phyloP scores from a whole-genome alignment of 2,888 invertebrate genomes.

The Philhelius pedissequus region DNA sequence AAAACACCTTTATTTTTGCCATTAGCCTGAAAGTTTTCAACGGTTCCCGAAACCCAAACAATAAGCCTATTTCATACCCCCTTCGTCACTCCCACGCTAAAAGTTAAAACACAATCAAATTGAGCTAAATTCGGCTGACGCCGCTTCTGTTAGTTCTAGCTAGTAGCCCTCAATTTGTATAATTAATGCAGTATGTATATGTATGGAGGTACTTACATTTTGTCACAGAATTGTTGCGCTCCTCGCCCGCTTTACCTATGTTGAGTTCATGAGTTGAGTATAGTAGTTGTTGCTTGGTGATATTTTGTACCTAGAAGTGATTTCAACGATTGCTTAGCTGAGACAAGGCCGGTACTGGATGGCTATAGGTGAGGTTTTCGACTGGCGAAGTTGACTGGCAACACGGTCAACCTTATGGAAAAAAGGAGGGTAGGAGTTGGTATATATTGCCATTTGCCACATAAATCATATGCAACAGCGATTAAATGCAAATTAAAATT shows the following conservation, averaged over 20 bases:
- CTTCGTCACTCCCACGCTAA: background rate
- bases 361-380: conserved; percentile 23
- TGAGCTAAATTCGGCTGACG: background rate
- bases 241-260: background rate
- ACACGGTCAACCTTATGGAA: conserved; percentile 11
- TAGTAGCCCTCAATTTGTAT: conserved; percentile 18
- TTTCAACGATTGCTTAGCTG: conserved; percentile 42
- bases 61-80: background rate
- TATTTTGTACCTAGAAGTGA: conserved; percentile 4
- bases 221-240: conserved; percentile 53
- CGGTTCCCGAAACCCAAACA: background rate
- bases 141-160: too few relatives aligned
- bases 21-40: background rate
- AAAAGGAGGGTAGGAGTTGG: background rate
- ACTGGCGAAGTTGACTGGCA: conserved; percentile 32
- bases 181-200: conserved; percentile 63
- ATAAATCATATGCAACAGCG: conserved; percentile 57
- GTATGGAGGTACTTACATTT: conserved; percentile 61
- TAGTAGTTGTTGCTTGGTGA: background rate
- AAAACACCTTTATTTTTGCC: too few relatives aligned
- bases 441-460: too few relatives aligned
- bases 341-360: conserved; percentile 32
- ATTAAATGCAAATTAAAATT: conserved; percentile 63
- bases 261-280: background rate
- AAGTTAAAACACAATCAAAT: background rate